These are phyloP conservation scores for Dicyrtomina minuta DNA, from an alignment of 2,888 invertebrate genomes.

Conservation along the genomic window DNA sequence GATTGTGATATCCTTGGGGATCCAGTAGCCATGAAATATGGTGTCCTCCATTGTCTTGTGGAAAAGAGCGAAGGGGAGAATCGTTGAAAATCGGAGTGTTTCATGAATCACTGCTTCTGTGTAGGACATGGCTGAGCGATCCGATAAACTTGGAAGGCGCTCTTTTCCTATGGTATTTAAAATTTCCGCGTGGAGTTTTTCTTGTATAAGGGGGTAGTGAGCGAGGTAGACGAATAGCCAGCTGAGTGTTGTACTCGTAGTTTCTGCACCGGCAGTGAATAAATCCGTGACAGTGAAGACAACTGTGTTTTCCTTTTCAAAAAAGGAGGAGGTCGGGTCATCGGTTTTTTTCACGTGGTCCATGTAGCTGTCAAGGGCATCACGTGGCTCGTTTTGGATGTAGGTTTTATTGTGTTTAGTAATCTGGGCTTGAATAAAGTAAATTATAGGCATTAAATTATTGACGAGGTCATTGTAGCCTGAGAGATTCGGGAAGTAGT, in stretches of 20 bases:
- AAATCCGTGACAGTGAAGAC: constrained; percentile 1
- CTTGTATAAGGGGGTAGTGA: constrained; percentile 21
- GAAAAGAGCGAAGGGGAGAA: constrained; percentile 35
- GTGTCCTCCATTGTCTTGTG: constrained; percentile 35
- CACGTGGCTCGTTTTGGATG: not conserved
- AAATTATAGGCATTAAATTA: not conserved
- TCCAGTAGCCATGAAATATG: constrained; percentile 33
- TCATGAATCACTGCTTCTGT: constrained; percentile 44
- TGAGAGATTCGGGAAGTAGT: not conserved
- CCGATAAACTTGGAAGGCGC: constrained; percentile 33
- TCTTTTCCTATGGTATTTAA: constrained; percentile 30
- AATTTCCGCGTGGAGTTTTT: constrained; percentile 40
- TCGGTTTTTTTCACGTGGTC: constrained; percentile 1
- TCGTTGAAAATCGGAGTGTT: constrained; percentile 35
- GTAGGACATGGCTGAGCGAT: constrained; percentile 41
- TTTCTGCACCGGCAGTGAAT: constrained; percentile 17
- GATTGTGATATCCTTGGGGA: constrained; percentile 40
- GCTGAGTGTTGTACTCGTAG: constrained; percentile 20
- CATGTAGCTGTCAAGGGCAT: constrained; percentile 4
- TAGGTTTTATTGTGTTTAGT: not conserved
- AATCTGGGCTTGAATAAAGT: not conserved
- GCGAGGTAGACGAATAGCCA: constrained; percentile 21
- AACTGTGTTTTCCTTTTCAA: not conserved
- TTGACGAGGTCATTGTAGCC: not conserved
- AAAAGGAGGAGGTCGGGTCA: not conserved